Conservation (phyloP, 2,797 vertebrate species). For the Amniataba percoides region DNA sequence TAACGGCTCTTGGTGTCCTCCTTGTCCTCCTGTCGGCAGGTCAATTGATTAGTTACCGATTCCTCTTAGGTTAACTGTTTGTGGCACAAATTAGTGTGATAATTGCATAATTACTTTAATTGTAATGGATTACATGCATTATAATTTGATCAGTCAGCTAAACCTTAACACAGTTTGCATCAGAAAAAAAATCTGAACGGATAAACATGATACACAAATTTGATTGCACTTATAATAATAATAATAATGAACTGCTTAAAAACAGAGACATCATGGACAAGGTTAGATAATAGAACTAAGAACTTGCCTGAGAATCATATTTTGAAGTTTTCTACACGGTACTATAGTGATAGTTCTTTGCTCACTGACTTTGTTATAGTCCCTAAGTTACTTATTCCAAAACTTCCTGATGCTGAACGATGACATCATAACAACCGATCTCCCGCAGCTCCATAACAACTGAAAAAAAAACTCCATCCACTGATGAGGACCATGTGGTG, state of each 20-base stretch:
- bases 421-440: neutral
- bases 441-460: neutral
- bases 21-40: neutral
- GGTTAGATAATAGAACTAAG: neutral
- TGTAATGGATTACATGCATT: neutral
- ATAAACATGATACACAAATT: neutral
- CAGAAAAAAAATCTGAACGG: neutral
- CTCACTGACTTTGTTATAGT: neutral
- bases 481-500: neutral
- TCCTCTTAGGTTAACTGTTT: constrained; percentile 3
- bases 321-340: neutral
- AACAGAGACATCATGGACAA: neutral
- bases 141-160: neutral
- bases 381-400: neutral
- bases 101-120: neutral
- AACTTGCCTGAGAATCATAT: neutral
- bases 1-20: constrained; percentile 4
- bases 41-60: constrained; percentile 2
- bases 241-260: neutral
- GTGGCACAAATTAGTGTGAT: neutral
- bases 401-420: neutral
- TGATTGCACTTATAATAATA: neutral
- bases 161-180: neutral
- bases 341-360: neutral
- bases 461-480: neutral